phyloP scores from a whole-genome alignment of 2,888 invertebrate species.

The Micoletzkya japonica region DNA sequence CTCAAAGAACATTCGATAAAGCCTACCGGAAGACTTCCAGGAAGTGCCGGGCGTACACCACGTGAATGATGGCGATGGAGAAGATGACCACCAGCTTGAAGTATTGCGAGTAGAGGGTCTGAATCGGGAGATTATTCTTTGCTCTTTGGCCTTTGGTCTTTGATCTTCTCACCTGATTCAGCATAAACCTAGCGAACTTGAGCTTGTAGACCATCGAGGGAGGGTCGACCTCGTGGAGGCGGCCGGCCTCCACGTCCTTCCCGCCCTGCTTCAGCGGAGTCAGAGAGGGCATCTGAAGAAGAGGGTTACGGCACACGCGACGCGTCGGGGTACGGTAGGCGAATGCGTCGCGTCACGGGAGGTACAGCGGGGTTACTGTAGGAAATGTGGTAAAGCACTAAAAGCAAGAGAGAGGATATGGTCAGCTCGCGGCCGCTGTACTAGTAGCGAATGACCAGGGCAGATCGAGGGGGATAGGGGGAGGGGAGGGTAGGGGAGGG shows the following conservation, averaged over 20 bases:
- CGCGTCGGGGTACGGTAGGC: not conserved
- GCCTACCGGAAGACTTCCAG: slow-evolving; percentile 36
- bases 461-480: not conserved
- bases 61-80: slow-evolving; percentile 54
- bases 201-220: too few relatives aligned
- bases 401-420: not conserved
- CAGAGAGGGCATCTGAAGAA: too few relatives aligned
- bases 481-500: not conserved
- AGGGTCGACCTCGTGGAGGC: too few relatives aligned
- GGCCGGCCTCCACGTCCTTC: too few relatives aligned
- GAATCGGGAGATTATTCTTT: too few relatives aligned
- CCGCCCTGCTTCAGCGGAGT: too few relatives aligned
- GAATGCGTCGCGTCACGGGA: not conserved
- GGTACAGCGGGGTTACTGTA: not conserved
- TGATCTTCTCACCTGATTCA: too few relatives aligned
- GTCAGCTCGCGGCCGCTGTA: not conserved
- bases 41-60: slow-evolving; percentile 50
- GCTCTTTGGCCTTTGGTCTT: too few relatives aligned
- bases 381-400: not conserved
- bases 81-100: slow-evolving; percentile 53
- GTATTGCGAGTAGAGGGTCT: slow-evolving; percentile 53
- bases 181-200: too few relatives aligned
- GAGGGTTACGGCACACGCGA: not conserved
- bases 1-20: too few relatives aligned
- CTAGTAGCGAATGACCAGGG: not conserved